Evolutionary conservation across 2,797 vertebrate species (phyloP).

Genomic region (Morelia viridis): DNA sequence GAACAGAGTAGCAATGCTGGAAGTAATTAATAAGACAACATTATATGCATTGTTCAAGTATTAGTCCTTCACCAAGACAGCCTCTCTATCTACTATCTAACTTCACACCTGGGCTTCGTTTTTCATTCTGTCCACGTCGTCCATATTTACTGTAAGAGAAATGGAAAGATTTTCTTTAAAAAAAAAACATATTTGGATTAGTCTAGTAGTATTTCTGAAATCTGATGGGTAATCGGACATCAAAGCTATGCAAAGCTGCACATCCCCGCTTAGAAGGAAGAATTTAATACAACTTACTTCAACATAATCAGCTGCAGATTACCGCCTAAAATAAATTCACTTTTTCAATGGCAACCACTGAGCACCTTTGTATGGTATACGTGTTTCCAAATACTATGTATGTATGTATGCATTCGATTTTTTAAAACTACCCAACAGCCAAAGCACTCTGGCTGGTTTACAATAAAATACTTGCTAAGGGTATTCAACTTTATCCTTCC

Average conservation of each 20-base stretch:
- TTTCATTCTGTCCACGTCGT: conserved; percentile 32
- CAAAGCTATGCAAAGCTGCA: background rate
- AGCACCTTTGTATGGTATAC: background rate
- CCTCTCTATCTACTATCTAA: background rate
- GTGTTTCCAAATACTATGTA: background rate
- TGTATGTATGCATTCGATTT: background rate
- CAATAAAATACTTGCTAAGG: background rate
- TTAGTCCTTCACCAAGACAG: background rate
- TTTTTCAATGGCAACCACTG: background rate
- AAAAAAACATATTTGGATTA: background rate
- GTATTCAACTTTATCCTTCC: background rate
- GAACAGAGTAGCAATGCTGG: background rate
- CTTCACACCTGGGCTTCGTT: conserved; percentile 52
- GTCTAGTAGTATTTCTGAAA: background rate
- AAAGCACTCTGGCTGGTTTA: background rate
- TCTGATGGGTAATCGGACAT: no score
- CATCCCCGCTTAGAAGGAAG: background rate
- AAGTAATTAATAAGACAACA: background rate
- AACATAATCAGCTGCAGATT: background rate
- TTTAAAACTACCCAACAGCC: background rate
- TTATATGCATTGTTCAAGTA: no score
- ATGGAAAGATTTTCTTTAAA: background rate
- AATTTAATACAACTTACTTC: background rate
- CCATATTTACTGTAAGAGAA: conserved; percentile 48
- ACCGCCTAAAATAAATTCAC: background rate